Percentiles rank a stretch among this genome's conserved stretches.
Conservation (phyloP, 2,888 invertebrate species). For the Chrysomela aeneicollis region DNA sequence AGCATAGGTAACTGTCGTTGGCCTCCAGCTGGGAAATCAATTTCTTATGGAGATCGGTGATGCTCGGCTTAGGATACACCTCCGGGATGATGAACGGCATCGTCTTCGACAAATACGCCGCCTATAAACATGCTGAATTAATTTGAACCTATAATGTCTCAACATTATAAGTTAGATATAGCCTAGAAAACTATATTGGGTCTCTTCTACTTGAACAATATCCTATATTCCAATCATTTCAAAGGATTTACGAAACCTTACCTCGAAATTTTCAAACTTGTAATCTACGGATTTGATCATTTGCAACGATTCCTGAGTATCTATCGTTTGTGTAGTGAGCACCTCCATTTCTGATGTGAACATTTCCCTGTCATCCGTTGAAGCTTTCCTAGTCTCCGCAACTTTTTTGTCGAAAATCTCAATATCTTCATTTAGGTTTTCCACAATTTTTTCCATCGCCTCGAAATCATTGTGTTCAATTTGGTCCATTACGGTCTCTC, state of each 20-base stretch:
- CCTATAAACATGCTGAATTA: no score
- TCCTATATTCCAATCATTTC: no score
- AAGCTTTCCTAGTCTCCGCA: not conserved
- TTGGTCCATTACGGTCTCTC: constrained; percentile 18
- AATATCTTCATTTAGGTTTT: constrained; percentile 40
- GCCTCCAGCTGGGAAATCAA: constrained; percentile 48
- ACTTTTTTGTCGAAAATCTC: constrained; percentile 27
- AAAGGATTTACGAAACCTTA: no score
- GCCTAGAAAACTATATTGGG: no score
- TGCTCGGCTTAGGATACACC: constrained; percentile 45
- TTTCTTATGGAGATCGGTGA: constrained; percentile 48
- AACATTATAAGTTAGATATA: no score
- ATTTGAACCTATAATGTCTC: no score
- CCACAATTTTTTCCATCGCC: constrained; percentile 37
- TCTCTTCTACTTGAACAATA: no score
- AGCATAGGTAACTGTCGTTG: constrained; percentile 51
- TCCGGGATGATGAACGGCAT: constrained; percentile 34
- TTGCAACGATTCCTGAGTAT: not conserved
- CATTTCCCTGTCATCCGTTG: not conserved
- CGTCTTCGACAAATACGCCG: not conserved
- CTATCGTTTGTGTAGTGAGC: not conserved
- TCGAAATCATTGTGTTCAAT: constrained; percentile 24
- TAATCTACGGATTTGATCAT: not conserved
- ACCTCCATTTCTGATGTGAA: not conserved
- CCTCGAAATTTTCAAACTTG: constrained; percentile 11